Evolutionary conservation across 2,888 invertebrate species (phyloP).

Genomic region (Bibio marci): DNA sequence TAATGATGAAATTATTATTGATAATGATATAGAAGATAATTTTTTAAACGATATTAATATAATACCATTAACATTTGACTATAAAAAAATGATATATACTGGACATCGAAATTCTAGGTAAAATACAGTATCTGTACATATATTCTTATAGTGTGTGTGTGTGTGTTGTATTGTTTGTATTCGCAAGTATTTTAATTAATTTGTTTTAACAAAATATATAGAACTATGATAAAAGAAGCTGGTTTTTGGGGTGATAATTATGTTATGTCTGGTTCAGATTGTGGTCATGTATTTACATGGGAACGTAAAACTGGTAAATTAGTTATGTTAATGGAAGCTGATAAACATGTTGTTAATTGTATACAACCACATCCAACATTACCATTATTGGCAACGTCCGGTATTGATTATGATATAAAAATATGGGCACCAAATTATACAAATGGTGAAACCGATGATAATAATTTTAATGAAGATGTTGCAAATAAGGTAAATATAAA

Average conservation of each 20-base stretch:
- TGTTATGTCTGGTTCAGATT: constrained; percentile 78
- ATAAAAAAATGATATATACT: constrained; percentile 47
- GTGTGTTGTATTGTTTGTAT: no score
- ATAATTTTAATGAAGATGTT: constrained; percentile 37
- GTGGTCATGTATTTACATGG: constrained; percentile 77
- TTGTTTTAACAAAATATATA: constrained; percentile 1
- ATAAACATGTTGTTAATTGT: constrained; percentile 71
- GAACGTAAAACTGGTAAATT: constrained; percentile 49
- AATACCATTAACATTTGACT: no score
- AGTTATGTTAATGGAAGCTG: constrained; percentile 60
- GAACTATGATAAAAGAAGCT: constrained; percentile 72
- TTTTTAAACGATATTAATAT: no score
- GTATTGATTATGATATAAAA: constrained; percentile 79
- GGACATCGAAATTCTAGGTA: constrained; percentile 58
- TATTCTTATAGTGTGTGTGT: no score
- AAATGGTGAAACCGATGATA: constrained; percentile 31
- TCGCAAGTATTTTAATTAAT: no score
- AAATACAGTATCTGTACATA: no score
- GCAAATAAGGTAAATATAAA: constrained; percentile 41
- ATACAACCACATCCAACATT: constrained; percentile 66
- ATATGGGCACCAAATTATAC: constrained; percentile 48
- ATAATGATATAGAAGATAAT: no score
- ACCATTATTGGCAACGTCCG: constrained; percentile 62
- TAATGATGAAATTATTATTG: no score
- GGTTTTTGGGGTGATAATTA: constrained; percentile 68